Evolutionary conservation across 2,888 invertebrate genomes (phyloP), one percentile per base, ranked within the genome.

Genomic region (Eristalinus sepulchralis): DNA sequence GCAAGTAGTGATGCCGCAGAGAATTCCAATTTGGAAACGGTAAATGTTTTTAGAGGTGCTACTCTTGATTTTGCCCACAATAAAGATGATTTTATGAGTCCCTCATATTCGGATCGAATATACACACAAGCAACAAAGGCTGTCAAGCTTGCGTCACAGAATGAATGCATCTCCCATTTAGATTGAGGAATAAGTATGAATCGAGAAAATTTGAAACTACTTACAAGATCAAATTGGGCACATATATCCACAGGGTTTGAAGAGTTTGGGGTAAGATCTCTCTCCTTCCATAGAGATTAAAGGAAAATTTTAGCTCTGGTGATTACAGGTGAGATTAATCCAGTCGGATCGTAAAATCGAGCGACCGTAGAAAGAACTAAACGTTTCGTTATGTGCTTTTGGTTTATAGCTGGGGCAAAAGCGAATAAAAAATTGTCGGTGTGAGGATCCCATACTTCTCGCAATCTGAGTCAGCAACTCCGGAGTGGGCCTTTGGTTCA

Each of bases 321-420:
- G n/a, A n/a, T n/a, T n/a, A n/a, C n/a, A n/a, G n/a, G n/a, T n/a
- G n/a, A n/a, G 31, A 88, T 87, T 17, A 98, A 98, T 94, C 98
- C 97, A 95, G 92, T 84, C 2, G 78, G 88, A 24, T 85, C 83
- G 17, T 83, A 88, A 36, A 80, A 80, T 11, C 78, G 36, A 24
- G 86, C 83, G n/a, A 86, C 75, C 11, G 77, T 59, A 2, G 86
- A 82, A 6, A 88, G 36, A 17, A 84, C 62, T 9, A 67, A 53
- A 2, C 87, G 81, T n/a, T 87, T 89, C 0, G 79, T 79, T 11
- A 67, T 47, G 1, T 34, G 62, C 22, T 73, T 33, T 13, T 36
- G 8, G 20, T 59, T 73, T 22, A n/a, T 13, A 22, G 59, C 20
- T 11, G 77, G 79, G 2, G 39, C 36, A 36, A 75, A 81, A 6